phyloP scores from a whole-genome alignment of 2,888 invertebrate genomes.

The Hypsopygia costalis region DNA sequence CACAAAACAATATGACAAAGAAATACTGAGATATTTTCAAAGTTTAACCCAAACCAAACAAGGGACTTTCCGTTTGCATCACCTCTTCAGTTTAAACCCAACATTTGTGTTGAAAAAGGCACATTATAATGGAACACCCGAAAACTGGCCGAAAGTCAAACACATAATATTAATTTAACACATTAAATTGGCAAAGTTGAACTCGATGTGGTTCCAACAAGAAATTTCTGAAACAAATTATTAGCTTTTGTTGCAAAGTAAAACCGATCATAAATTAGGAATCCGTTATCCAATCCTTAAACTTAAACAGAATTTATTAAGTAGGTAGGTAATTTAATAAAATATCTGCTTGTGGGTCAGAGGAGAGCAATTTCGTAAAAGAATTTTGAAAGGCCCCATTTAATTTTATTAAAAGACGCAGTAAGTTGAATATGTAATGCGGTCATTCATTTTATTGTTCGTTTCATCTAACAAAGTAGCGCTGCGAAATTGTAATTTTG shows the following conservation, averaged over 20 bases:
- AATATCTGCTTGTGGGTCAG: constrained; percentile 29
- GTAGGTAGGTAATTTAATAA: constrained; percentile 49
- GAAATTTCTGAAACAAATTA: constrained; percentile 53
- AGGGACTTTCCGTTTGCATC: not conserved
- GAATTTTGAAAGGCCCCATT: constrained; percentile 6
- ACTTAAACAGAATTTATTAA: constrained; percentile 54
- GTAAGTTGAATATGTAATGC: constrained; percentile 11
- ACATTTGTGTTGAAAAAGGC: constrained; percentile 6
- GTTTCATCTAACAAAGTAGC: constrained; percentile 6
- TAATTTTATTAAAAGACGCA: constrained; percentile 9
- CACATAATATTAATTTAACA: constrained; percentile 29
- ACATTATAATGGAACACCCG: constrained; percentile 17
- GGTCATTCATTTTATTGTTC: constrained; percentile 7
- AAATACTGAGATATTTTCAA: too few relatives aligned
- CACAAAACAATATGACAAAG: too few relatives aligned
- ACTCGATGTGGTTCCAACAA: constrained; percentile 32
- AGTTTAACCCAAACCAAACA: not conserved
- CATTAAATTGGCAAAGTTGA: constrained; percentile 48
- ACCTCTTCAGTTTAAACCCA: not conserved
- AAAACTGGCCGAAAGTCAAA: constrained; percentile 28
- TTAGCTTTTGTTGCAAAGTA: constrained; percentile 57
- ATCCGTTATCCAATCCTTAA: constrained; percentile 48
- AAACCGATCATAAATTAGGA: constrained; percentile 63
- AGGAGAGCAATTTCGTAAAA: constrained; percentile 2
- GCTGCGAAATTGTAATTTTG: constrained; percentile 2